These are phyloP conservation scores for Congeria kusceri DNA, from an alignment of 2,888 invertebrate genomes.

Conservation along the genomic window DNA sequence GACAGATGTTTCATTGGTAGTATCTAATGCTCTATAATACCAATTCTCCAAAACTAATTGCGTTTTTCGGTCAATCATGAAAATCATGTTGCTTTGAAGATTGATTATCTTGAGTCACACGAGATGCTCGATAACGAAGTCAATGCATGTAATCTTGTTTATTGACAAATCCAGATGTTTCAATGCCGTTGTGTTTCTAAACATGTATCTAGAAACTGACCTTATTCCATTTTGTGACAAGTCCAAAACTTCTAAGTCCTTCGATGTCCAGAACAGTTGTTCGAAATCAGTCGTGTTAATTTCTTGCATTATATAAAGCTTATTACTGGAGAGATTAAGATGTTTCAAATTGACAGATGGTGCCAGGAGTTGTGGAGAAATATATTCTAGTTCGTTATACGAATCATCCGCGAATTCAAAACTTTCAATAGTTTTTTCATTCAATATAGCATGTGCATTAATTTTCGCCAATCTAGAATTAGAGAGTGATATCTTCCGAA, in stretches of 20 bases:
- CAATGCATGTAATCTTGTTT: no score
- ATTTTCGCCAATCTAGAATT: neutral
- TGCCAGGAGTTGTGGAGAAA: neutral
- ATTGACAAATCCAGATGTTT: conserved; percentile 1
- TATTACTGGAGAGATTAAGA: conserved; percentile 10
- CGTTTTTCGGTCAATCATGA: no score
- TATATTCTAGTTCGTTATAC: conserved; percentile 1
- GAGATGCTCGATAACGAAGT: no score
- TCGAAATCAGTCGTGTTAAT: neutral
- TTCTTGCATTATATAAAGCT: conserved; percentile 19
- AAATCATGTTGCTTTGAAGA: no score
- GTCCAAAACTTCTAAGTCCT: neutral
- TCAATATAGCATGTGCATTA: neutral
- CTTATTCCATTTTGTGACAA: conserved; percentile 2
- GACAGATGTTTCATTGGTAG: no score
- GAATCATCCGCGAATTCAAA: neutral
- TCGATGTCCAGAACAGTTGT: neutral
- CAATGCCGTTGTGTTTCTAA: neutral
- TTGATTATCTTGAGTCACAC: no score
- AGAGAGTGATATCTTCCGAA: neutral
- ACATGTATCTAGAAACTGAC: neutral
- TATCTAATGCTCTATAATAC: no score
- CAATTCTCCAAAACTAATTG: no score
- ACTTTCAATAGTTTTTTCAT: neutral
- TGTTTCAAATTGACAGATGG: conserved; percentile 1